A percentile compares a stretch with the other conserved stretches of the same genome.
Evolutionary conservation across 2,797 vertebrate species (phyloP).

Genomic region (Rhinogobio ventralis): DNA sequence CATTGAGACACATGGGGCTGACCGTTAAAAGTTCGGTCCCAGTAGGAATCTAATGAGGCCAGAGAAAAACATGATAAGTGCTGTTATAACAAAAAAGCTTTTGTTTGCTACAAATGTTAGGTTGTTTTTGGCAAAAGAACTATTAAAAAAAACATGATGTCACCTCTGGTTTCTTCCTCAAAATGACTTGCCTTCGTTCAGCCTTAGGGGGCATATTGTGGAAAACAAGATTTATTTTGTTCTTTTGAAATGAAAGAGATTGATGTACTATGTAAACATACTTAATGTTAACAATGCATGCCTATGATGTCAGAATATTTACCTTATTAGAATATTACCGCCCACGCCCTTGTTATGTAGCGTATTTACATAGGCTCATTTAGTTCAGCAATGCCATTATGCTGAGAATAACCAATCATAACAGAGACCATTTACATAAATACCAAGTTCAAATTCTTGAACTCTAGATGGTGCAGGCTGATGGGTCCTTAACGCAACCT

Average conservation of each 20-base stretch:
- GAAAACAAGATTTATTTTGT: conserved; percentile 5
- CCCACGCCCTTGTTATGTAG: not conserved
- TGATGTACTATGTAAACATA: not conserved
- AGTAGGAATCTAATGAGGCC: conserved; percentile 29
- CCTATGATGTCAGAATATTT: not conserved
- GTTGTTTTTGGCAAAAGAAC: not conserved
- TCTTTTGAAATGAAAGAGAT: not conserved
- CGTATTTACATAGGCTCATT: not conserved
- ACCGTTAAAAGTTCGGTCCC: conserved; percentile 14
- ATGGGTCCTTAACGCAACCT: too few relatives aligned
- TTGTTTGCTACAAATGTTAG: conserved; percentile 9
- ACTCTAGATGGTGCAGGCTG: too few relatives aligned
- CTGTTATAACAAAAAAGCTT: conserved; percentile 18
- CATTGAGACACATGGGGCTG: conserved; percentile 42
- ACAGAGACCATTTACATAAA: not conserved
- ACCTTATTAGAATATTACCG: not conserved
- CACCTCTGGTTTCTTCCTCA: not conserved
- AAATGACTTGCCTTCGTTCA: not conserved
- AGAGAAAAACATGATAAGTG: conserved; percentile 31
- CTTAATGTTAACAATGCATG: not conserved
- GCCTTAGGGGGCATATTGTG: not conserved
- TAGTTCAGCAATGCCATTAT: not conserved
- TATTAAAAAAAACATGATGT: conserved; percentile 1
- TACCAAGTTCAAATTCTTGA: not conserved
- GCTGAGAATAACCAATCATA: not conserved